Percentiles rank a stretch among this genome's conserved stretches.
These are phyloP conservation scores for Watsonalla cultraria DNA, from an alignment of 2,888 invertebrate genomes.

Conservation along the genomic window DNA sequence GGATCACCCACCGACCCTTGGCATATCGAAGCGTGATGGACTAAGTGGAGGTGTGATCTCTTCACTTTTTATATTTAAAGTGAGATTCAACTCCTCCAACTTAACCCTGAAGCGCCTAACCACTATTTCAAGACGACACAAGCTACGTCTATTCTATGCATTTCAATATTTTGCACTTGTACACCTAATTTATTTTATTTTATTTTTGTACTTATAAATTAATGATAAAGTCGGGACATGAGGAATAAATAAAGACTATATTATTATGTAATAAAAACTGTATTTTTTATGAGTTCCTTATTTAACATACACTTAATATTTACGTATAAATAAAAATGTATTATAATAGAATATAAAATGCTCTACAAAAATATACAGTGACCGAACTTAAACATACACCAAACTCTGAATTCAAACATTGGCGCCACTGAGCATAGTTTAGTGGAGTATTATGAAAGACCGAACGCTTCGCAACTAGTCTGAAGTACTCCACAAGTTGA, in stretches of 20 bases:
- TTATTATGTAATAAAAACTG: not conserved
- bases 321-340: too few species aligned
- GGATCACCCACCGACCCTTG: not conserved
- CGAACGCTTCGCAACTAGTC: slow-evolving; percentile 43
- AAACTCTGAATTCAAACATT: slow-evolving; percentile 23
- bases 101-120: slow-evolving; percentile 69
- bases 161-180: not conserved
- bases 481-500: slow-evolving; percentile 70
- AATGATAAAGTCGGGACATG: too few species aligned
- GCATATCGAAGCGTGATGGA: slow-evolving; percentile 51
- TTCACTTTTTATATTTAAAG: slow-evolving; percentile 78
- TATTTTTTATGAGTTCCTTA: not conserved
- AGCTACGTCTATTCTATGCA: not conserved
- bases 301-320: not conserved
- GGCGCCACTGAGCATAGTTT: slow-evolving; percentile 42
- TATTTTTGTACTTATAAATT: not conserved
- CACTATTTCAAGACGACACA: slow-evolving; percentile 26
- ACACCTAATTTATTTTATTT: not conserved
- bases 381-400: not conserved
- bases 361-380: too few species aligned
- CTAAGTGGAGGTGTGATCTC: slow-evolving; percentile 80
- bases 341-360: too few species aligned
- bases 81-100: slow-evolving; percentile 81
- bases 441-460: slow-evolving; percentile 59
- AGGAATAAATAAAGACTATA: too few species aligned